These are phyloP conservation scores for Metacarcinus magister DNA, from an alignment of 2,888 invertebrate genomes.

Conservation along the genomic window DNA sequence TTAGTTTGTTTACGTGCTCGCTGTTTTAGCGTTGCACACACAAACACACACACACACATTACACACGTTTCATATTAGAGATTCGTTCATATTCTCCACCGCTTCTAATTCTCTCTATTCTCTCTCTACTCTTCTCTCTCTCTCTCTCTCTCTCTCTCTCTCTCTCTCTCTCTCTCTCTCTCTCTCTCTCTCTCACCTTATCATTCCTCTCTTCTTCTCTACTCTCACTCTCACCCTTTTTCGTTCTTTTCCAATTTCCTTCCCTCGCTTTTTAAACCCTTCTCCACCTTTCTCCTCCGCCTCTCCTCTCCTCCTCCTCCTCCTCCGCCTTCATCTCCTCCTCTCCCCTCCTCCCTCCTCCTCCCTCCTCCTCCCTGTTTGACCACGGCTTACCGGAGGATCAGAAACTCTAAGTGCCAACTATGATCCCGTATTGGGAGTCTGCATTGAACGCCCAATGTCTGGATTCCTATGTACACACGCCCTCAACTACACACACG, in stretches of 20 bases:
- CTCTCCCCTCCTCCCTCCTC: neutral
- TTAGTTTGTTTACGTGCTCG: neutral
- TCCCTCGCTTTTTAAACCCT: neutral
- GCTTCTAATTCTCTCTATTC: neutral
- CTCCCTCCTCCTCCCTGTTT: neutral
- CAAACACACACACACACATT: slow-evolving; percentile 61
- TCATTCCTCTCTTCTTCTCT: no score
- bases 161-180: neutral
- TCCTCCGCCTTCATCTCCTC: slow-evolving; percentile 29
- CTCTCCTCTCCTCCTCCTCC: neutral
- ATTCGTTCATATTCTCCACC: neutral
- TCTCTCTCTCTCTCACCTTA: no score
- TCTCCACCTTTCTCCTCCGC: neutral
- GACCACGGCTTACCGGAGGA: slow-evolving; percentile 12
- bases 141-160: neutral
- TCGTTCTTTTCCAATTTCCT: neutral
- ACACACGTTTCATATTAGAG: neutral
- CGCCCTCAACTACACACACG: neutral
- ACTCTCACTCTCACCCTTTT: neutral
- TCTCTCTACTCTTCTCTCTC: neutral
- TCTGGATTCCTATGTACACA: slow-evolving; percentile 47
- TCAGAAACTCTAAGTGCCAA: slow-evolving; percentile 37
- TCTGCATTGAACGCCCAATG: slow-evolving; percentile 35
- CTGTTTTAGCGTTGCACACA: neutral
- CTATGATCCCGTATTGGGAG: slow-evolving; percentile 6